Evolutionary conservation across 2,113 vertebrate species (phyloP).

Genomic region (Plestiodon gilberti): DNA sequence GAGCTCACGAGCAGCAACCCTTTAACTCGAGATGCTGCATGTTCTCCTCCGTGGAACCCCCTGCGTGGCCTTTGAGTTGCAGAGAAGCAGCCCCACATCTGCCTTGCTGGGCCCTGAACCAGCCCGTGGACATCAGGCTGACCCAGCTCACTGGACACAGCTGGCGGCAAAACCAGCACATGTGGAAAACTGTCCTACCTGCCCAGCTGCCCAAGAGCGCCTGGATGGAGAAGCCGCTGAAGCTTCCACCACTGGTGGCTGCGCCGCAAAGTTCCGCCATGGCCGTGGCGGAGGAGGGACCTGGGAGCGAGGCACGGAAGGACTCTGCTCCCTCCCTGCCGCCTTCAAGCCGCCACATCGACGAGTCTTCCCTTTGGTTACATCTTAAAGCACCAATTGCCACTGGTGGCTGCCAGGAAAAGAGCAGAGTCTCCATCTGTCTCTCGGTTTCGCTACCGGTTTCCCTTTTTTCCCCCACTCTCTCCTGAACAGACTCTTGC

Average conservation of each 20-base stretch:
- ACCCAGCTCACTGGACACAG: not conserved
- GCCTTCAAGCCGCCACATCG: not conserved
- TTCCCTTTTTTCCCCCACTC: not conserved
- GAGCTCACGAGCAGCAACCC: not conserved
- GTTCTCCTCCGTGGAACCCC: too few species aligned
- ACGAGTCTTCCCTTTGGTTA: not conserved
- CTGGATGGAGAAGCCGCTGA: too few species aligned
- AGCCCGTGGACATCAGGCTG: not conserved
- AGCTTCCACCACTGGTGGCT: too few species aligned
- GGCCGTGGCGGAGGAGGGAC: too few species aligned
- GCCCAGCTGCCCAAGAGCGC: not conserved
- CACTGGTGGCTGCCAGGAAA: not conserved
- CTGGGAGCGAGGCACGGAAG: not conserved
- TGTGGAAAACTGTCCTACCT: not conserved
- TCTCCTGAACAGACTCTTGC: conserved; percentile 24
- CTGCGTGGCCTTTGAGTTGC: not conserved
- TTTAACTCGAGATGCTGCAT: not conserved
- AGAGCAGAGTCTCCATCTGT: not conserved
- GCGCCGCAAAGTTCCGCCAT: too few species aligned
- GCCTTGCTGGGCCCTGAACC: not conserved
- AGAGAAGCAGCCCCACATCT: not conserved
- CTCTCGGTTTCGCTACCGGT: not conserved
- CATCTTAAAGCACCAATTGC: not conserved
- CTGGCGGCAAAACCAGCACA: not conserved
- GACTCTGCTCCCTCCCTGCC: not conserved